Percentiles rank a stretch among this genome's conserved stretches.
Evolutionary conservation across 2,113 vertebrate species (phyloP).

Genomic region (Mionectes macconnelli): DNA sequence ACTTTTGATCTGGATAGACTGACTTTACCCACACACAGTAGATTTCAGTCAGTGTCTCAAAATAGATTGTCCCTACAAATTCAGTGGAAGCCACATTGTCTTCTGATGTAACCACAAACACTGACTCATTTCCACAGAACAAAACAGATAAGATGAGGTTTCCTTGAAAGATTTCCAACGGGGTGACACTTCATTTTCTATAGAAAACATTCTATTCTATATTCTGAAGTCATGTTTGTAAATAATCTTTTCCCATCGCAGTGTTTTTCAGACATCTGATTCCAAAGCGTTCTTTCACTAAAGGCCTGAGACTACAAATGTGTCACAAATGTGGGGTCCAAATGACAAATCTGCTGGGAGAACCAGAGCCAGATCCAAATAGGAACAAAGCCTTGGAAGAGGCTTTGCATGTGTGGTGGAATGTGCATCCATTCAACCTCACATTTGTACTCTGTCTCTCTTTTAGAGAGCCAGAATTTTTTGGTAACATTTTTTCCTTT

Average conservation of each 20-base stretch:
- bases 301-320: not conserved
- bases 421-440: not conserved
- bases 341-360: not conserved
- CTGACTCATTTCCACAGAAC: not conserved
- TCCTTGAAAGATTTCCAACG: not conserved
- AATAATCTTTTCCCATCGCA: not conserved
- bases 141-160: not conserved
- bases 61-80: not conserved
- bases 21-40: not conserved
- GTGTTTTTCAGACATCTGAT: not conserved
- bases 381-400: not conserved
- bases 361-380: not conserved
- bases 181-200: not conserved
- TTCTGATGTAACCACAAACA: not conserved
- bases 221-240: not conserved
- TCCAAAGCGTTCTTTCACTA: not conserved
- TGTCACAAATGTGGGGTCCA: not conserved
- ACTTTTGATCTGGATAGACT: not conserved
- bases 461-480: not conserved
- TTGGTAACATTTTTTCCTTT: not conserved
- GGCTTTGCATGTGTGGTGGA: not conserved
- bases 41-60: not conserved
- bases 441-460: rapidly evolving
- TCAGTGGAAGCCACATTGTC: not conserved
- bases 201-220: not conserved